Base-by-base conservation (phyloP, 2,888 invertebrate genomes). In the Drosophila vallismaia region DNA sequence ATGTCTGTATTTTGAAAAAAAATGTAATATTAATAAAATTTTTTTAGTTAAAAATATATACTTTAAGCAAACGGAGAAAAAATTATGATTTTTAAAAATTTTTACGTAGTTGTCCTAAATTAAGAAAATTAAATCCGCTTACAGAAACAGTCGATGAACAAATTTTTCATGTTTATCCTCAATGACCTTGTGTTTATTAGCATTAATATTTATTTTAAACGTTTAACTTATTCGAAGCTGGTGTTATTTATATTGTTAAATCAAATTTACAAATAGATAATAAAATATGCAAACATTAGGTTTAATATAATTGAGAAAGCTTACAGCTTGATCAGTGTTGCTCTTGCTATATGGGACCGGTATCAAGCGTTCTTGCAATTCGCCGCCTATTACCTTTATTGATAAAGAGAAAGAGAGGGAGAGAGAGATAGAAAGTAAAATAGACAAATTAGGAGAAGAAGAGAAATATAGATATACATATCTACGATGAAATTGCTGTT, bases 271-370 rank as follows among this genome's bases (percentile, higher is more conserved):
- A 28, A 28, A 5, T 28, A 28, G 5, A 36, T 36, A 36, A 36
- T n/a, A 5, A 36, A 6, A 36, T 12, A 1, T 53, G 26, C 42
- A 67, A 62, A 67, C 45, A 77, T 56, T 66, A 66, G 56, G 52
- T 63, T 63, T 24, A 67, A 66, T 70, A 71, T 45, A 64, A 68
- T 62, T 57, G 52, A 66, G 67, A 82, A 72, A 76, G 94, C 98
- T 98, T 98, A 98, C 98, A 97, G 98, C 98, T 97, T 98, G 98
- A 95, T 98, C 98, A 94, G 98, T 98, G 94, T 98, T 97, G 94
- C 97, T 98, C 97, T 98, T 98, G 97, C 98, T 98, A 96, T 98
- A 98, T 94, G 98, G 98, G 94, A 98, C 98, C 94, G 98, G 98
- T 94, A 98, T 98, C 96, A 98, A 97, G 94, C 98, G 97, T 95